Percentiles rank a stretch among this genome's conserved stretches.
Conservation (phyloP, 2,797 vertebrate genomes). For the Sternarchorhynchus goeldii region DNA sequence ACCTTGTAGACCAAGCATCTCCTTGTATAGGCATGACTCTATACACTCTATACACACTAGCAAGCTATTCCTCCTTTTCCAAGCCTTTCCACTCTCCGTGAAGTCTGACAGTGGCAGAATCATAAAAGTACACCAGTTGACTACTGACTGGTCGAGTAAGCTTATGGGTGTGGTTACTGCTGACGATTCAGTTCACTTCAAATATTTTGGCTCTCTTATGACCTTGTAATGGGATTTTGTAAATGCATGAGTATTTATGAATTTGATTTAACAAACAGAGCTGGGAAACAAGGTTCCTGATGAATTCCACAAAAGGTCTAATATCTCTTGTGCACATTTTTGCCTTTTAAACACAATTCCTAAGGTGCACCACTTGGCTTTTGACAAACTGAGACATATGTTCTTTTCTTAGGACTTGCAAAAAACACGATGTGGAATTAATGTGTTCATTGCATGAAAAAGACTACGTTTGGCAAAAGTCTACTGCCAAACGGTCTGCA, state of each 20-base stretch:
- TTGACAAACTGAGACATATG: constrained; percentile 1
- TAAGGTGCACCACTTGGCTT: neutral
- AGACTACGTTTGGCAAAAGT: constrained; percentile 17
- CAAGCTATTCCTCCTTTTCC: neutral
- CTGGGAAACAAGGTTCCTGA: neutral
- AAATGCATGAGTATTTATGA: too few species aligned
- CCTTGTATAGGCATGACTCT: neutral
- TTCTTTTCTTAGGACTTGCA: constrained; percentile 22
- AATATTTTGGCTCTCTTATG: neutral
- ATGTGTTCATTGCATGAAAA: constrained; percentile 6
- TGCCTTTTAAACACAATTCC: constrained; percentile 2
- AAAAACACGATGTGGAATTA: constrained; percentile 17
- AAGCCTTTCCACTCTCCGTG: neutral
- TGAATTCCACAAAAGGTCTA: neutral
- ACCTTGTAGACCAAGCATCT: neutral
- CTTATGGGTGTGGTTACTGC: too few species aligned
- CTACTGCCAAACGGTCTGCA: constrained; percentile 5
- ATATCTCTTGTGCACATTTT: neutral
- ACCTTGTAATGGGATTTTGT: neutral
- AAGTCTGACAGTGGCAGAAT: too few species aligned
- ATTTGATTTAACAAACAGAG: neutral
- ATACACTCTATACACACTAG: neutral
- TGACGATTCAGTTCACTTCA: neutral
- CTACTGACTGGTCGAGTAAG: neutral
- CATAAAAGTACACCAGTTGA: neutral